Evolutionary conservation across 2,113 vertebrate species (phyloP).

Genomic region (Pelvicachromis taeniatus): DNA sequence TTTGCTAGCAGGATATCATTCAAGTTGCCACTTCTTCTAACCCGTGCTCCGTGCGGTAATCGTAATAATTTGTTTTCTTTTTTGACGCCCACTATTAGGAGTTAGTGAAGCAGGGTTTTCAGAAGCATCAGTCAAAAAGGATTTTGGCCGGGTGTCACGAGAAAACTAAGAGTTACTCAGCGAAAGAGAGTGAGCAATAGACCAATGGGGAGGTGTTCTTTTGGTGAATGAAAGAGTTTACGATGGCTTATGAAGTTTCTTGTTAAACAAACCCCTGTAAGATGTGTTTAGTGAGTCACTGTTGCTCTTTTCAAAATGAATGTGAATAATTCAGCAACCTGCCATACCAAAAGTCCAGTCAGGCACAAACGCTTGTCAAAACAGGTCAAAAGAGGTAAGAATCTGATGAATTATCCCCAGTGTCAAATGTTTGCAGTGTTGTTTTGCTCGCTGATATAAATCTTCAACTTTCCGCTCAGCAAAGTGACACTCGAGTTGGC

Average conservation of each 20-base stretch:
- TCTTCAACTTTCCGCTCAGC: not conserved
- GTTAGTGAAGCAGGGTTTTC: not conserved
- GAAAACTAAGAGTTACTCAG: not conserved
- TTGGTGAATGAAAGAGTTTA: not conserved
- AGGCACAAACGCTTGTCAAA: not conserved
- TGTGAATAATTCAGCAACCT: not conserved
- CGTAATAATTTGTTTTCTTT: constrained; percentile 35
- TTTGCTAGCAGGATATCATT: constrained; percentile 35
- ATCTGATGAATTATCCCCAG: not conserved
- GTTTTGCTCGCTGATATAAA: constrained; percentile 1
- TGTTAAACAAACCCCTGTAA: not conserved
- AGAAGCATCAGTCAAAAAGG: constrained; percentile 34
- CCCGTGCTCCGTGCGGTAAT: constrained; percentile 9
- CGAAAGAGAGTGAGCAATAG: not conserved
- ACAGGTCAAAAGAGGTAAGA: not conserved
- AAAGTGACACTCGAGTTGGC: not conserved
- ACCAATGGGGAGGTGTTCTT: not conserved
- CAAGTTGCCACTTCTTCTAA: constrained; percentile 39
- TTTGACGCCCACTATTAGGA: constrained; percentile 33
- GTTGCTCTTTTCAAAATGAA: constrained; percentile 1
- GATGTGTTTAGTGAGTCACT: constrained; percentile 7
- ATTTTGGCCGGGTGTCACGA: constrained; percentile 20
- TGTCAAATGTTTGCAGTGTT: not conserved
- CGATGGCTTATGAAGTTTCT: not conserved
- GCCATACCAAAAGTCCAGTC: not conserved